A percentile compares a stretch with the other conserved stretches of the same genome.
These are phyloP conservation scores for Squalus acanthias DNA, from an alignment of 2,797 vertebrate species.

Conservation along the genomic window DNA sequence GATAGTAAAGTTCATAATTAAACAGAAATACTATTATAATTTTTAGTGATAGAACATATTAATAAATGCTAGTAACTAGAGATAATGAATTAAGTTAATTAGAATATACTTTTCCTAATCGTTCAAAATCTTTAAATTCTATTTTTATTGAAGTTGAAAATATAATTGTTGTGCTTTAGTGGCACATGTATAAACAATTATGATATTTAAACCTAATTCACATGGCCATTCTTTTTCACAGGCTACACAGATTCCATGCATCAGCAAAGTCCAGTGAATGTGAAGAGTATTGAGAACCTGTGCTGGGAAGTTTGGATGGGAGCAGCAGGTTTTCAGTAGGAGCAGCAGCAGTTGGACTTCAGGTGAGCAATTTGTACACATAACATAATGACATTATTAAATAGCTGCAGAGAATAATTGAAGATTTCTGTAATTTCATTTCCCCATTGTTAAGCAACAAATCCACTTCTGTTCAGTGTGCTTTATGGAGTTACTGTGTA, in stretches of 20 bases:
- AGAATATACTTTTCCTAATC: neutral
- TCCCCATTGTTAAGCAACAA: neutral
- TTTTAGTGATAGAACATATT: neutral
- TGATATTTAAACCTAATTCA: neutral
- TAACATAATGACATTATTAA: neutral
- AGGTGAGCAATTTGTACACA: neutral
- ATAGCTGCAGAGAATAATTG: neutral
- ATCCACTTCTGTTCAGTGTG: neutral
- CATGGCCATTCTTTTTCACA: neutral
- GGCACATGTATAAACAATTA: neutral
- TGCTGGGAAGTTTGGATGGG: neutral
- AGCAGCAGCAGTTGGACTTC: neutral
- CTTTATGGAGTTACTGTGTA: neutral
- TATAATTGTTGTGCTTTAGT: neutral
- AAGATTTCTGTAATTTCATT: neutral
- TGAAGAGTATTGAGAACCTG: neutral
- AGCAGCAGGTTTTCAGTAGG: neutral
- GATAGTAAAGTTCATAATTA: neutral
- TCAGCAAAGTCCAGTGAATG: neutral
- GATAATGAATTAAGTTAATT: neutral
- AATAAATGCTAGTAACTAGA: neutral
- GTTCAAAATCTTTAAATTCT: slow-evolving; percentile 1
- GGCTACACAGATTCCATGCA: neutral
- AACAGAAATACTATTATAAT: neutral
- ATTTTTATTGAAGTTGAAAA: neutral